phyloP scores from a whole-genome alignment of 2,797 vertebrate species.

The Pangasius larnaudii region DNA sequence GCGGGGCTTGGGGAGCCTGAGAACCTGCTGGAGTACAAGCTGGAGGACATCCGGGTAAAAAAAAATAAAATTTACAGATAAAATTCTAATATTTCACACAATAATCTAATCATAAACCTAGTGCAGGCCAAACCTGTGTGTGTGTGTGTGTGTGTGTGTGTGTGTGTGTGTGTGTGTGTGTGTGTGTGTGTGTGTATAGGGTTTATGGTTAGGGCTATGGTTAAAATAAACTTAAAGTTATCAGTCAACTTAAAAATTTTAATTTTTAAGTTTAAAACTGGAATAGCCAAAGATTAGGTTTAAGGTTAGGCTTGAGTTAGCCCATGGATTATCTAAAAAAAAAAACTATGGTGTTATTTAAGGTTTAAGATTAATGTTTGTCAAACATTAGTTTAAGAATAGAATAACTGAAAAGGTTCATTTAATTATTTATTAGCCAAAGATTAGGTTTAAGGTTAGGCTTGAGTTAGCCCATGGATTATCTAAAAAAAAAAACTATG shows the following conservation, averaged over 20 bases:
- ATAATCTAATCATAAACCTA: background rate
- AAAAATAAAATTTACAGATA: background rate
- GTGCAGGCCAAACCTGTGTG: background rate
- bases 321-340: background rate
- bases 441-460: background rate
- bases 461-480: background rate
- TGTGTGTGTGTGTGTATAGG: no score
- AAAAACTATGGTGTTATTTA: no score
- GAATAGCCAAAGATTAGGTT: background rate
- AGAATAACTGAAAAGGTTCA: no score
- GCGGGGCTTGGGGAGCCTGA: constrained; percentile 80
- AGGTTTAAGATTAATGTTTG: no score
- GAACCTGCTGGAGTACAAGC: constrained; percentile 85
- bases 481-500: background rate
- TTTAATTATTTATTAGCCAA: no score
- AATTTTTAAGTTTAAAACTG: background rate
- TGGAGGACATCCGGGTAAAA: constrained; percentile 87
- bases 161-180: no score
- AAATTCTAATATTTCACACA: background rate
- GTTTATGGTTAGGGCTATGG: background rate
- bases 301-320: background rate
- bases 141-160: no score
- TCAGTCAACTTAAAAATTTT: background rate
- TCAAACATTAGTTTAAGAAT: no score
- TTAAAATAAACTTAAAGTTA: background rate